Conservation (phyloP, 2,797 vertebrate genomes). For the Lacerta agilis region DNA sequence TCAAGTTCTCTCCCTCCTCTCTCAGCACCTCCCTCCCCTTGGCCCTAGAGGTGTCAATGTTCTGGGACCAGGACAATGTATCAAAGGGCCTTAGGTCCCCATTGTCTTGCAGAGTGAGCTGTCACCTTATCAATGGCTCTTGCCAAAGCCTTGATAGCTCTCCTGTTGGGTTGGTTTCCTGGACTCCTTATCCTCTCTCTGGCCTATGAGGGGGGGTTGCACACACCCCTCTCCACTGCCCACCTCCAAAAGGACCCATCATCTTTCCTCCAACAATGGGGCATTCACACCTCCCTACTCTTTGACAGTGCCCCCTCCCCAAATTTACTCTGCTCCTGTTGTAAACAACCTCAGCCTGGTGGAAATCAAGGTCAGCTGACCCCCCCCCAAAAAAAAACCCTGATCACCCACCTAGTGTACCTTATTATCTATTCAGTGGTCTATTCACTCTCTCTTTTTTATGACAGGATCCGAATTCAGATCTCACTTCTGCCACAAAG, state of each 20-base stretch:
- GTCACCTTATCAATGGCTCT: constrained; percentile 45
- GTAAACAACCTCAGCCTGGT: constrained; percentile 23
- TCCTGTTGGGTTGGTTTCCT: constrained; percentile 40
- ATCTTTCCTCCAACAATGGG: constrained; percentile 20
- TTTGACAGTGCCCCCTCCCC: constrained; percentile 15
- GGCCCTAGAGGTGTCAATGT: constrained; percentile 20
- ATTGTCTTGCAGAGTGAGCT: constrained; percentile 39
- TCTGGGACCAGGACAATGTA: constrained; percentile 33
- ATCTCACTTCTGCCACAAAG: too few species aligned
- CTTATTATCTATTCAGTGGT: not conserved
- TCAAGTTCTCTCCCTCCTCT: constrained; percentile 33
- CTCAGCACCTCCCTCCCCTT: not conserved
- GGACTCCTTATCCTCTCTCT: constrained; percentile 23
- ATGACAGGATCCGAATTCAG: too few species aligned
- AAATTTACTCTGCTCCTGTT: not conserved
- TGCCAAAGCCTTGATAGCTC: constrained; percentile 30
- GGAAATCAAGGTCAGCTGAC: constrained; percentile 28
- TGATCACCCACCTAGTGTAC: not conserved
- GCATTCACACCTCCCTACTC: constrained; percentile 37
- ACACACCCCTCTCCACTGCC: not conserved
- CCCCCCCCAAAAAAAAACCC: not conserved
- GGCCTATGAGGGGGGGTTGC: not conserved
- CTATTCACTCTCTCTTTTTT: too few species aligned
- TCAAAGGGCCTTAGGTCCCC: constrained; percentile 32
- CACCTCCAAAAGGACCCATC: constrained; percentile 39